These are phyloP conservation scores for Nylanderia fulva DNA, from an alignment of 1,140 invertebrate species.

Conservation along the genomic window DNA sequence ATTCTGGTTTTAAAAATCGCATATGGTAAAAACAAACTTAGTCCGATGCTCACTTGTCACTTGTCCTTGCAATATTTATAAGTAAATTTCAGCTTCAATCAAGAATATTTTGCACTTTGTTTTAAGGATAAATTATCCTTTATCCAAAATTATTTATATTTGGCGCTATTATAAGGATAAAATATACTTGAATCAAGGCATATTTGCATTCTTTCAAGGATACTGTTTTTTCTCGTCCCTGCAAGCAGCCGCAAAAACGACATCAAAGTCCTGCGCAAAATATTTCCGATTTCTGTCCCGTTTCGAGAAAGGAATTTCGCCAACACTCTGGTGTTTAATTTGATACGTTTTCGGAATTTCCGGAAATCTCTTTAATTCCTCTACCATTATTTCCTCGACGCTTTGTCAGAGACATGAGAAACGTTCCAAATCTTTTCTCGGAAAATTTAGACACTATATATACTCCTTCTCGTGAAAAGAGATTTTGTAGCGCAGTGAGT, in stretches of 20 bases:
- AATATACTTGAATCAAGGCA: no score
- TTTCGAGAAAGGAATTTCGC: neutral
- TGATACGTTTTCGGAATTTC: constrained; percentile 3
- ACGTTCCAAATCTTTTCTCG: neutral
- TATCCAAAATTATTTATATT: no score
- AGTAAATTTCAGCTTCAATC: no score
- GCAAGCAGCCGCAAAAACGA: neutral
- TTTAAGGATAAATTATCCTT: no score
- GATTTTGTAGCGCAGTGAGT: neutral
- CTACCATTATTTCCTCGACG: neutral
- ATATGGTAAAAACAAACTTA: no score
- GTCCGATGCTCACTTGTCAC: no score
- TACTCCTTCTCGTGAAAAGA: constrained; percentile 3
- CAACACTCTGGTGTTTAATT: neutral
- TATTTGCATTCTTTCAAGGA: no score
- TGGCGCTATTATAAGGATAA: no score
- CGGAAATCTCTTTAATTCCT: constrained; percentile 31
- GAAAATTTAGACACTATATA: neutral
- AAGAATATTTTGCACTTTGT: no score
- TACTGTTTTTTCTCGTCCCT: no score
- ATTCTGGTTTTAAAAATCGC: no score
- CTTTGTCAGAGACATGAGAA: constrained; percentile 15
- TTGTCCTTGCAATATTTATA: no score
- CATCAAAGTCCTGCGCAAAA: neutral
- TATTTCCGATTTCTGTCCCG: constrained; percentile 8